These are phyloP conservation scores for Leptodactylus fuscus DNA, from an alignment of 2,113 vertebrate genomes.

Conservation along the genomic window DNA sequence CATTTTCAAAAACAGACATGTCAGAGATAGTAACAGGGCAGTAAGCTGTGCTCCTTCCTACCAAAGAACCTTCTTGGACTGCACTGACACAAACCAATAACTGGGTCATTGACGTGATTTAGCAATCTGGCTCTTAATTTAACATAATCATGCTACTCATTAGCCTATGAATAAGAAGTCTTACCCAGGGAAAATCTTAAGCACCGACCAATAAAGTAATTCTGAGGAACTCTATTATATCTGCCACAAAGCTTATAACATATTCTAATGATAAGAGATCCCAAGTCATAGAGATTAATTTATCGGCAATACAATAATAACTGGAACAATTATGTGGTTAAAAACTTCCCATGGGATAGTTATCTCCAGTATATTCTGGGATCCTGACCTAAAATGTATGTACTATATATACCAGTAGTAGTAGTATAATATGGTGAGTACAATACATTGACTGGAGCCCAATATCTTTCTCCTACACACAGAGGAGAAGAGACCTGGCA, in stretches of 20 bases:
- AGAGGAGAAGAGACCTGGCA: too few species aligned
- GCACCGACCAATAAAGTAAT: background rate
- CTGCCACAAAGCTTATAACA: background rate
- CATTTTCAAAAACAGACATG: too few species aligned
- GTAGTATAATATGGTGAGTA: too few species aligned
- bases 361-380: too few species aligned
- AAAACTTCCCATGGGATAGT: too few species aligned
- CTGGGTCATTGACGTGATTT: constrained; percentile 23
- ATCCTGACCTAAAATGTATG: too few species aligned
- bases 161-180: background rate
- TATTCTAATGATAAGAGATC: background rate
- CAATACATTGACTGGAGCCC: too few species aligned
- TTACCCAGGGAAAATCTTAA: background rate
- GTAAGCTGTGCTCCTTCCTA: background rate
- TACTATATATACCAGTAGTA: too few species aligned
- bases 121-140: constrained; percentile 22
- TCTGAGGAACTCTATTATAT: background rate
- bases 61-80: background rate
- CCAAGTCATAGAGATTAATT: background rate
- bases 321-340: background rate
- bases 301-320: background rate
- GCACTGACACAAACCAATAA: constrained; percentile 10
- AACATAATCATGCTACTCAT: constrained; percentile 32
- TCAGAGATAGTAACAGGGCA: too few species aligned
- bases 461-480: too few species aligned